Percentiles rank a stretch among this genome's conserved stretches.
Conservation (phyloP, 2,113 vertebrate species). For the Terrapene triunguis region DNA sequence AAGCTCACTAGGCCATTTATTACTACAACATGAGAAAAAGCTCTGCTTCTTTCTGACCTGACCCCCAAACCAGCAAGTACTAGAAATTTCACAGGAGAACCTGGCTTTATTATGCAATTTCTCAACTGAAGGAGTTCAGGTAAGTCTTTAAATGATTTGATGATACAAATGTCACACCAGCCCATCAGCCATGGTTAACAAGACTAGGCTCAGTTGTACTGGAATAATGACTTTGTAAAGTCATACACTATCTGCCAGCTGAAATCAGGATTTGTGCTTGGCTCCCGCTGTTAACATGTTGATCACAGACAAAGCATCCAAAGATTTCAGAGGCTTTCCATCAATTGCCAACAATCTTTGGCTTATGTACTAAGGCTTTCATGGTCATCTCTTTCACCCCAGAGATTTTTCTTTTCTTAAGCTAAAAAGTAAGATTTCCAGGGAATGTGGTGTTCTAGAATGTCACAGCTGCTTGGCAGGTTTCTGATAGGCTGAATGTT, state of each 20-base stretch:
- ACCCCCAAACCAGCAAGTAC: not conserved
- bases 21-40: not conserved
- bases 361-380: constrained; percentile 62
- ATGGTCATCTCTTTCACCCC: constrained; percentile 59
- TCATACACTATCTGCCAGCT: constrained; percentile 38
- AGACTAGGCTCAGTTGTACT: not conserved
- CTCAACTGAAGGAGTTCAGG: not conserved
- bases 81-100: not conserved
- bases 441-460: constrained; percentile 62
- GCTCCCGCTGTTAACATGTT: constrained; percentile 54
- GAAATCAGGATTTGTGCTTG: constrained; percentile 71
- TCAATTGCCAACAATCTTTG: constrained; percentile 70
- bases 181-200: fast-evolving
- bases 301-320: constrained; percentile 63
- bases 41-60: not conserved
- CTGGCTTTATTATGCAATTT: not conserved
- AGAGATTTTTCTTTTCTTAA: constrained; percentile 72
- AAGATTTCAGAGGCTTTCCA: constrained; percentile 72
- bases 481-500: constrained; percentile 15
- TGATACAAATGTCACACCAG: not conserved
- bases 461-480: constrained; percentile 61
- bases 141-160: not conserved
- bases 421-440: constrained; percentile 68
- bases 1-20: not conserved
- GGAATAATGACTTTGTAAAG: constrained; percentile 47